Percentiles rank a stretch among this genome's conserved stretches.
phyloP scores from a whole-genome alignment of 1,140 invertebrate genomes.

The Heliconius nattereri region DNA sequence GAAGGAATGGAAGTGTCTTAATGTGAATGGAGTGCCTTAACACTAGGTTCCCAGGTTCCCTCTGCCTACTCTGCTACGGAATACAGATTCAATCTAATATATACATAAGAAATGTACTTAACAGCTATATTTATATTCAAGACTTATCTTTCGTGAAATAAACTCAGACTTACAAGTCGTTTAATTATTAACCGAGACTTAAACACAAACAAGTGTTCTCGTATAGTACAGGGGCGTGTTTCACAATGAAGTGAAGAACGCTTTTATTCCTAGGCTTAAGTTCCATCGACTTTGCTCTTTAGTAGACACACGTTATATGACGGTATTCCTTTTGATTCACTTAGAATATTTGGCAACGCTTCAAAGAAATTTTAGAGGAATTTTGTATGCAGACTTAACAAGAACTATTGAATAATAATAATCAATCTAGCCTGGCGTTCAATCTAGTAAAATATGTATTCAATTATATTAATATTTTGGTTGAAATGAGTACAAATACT shows the following conservation, averaged over 20 bases:
- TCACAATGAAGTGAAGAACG: conserved; percentile 13
- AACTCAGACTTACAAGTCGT: neutral
- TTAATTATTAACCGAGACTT: conserved; percentile 21
- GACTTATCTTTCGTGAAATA: conserved; percentile 16
- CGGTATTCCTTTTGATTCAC: neutral
- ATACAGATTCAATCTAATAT: neutral
- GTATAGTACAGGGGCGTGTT: neutral
- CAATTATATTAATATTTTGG: too few species aligned
- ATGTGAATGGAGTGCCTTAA: too few species aligned
- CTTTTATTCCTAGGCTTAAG: conserved; percentile 3
- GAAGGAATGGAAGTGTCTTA: too few species aligned
- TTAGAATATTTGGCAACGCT: neutral
- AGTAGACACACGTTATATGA: neutral
- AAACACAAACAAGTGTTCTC: conserved; percentile 18
- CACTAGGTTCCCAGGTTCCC: too few species aligned
- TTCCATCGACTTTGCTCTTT: neutral
- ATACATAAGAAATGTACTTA: neutral
- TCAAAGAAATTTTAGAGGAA: neutral
- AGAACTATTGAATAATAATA: neutral
- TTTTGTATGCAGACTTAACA: neutral
- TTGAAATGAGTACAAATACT: too few species aligned
- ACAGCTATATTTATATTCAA: neutral
- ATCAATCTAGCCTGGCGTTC: neutral
- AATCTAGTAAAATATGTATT: neutral
- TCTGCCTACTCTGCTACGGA: too few species aligned